These are phyloP conservation scores for Drosophila subpulchrella DNA, from an alignment of 1,140 invertebrate genomes.

Conservation along the genomic window DNA sequence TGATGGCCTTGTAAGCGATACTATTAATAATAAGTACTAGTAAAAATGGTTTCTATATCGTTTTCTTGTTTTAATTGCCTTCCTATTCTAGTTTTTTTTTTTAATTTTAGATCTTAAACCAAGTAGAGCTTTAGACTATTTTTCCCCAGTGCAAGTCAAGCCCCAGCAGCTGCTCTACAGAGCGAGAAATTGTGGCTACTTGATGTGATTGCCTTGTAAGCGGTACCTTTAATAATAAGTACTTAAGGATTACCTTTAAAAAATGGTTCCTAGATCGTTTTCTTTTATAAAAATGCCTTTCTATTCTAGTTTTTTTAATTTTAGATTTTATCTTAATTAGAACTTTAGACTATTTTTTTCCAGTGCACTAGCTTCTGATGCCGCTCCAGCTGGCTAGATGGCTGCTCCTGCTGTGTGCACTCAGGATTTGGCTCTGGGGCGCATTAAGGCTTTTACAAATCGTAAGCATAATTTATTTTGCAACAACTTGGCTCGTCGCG, in stretches of 20 bases:
- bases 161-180: constrained; percentile 44
- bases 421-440: constrained; percentile 78
- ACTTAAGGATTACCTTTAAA: no score
- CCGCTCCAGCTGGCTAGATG: constrained; percentile 40
- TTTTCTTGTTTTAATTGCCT: background rate
- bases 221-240: constrained; percentile 8
- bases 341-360: constrained; percentile 10
- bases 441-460: constrained; percentile 80
- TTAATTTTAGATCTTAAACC: background rate
- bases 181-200: constrained; percentile 27
- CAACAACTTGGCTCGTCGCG: constrained; percentile 53
- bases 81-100: background rate
- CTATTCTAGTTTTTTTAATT: background rate
- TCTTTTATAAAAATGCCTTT: background rate
- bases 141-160: constrained; percentile 23
- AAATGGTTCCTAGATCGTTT: background rate
- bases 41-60: background rate
- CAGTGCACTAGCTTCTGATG: constrained; percentile 19
- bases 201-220: constrained; percentile 7
- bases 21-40: constrained; percentile 6
- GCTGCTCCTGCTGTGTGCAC: constrained; percentile 57
- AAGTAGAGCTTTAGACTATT: constrained; percentile 6
- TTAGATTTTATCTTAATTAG: background rate
- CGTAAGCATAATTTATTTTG: constrained; percentile 81
- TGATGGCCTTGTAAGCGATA: constrained; percentile 4